Evolutionary conservation across 2,113 vertebrate species (phyloP).

Genomic region (Ammodytes marinus): DNA sequence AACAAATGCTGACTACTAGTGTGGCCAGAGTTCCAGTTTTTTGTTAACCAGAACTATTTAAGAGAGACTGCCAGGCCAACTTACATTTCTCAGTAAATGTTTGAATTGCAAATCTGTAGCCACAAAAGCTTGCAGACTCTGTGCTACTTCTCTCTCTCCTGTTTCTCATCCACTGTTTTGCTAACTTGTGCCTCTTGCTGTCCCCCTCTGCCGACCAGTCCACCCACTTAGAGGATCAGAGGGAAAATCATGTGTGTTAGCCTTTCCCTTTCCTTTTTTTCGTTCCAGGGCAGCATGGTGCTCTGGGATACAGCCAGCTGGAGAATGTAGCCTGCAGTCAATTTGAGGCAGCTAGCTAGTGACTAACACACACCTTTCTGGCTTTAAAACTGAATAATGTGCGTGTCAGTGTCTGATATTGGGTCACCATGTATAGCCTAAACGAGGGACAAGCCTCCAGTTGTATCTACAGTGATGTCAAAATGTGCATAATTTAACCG

Average conservation of each 20-base stretch:
- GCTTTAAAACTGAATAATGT: conserved; percentile 18
- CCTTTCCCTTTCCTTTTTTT: conserved; percentile 39
- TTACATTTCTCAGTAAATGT: conserved; percentile 47
- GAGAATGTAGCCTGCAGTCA: conserved; percentile 63
- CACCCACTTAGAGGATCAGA: conserved; percentile 78
- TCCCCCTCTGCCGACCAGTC: conserved; percentile 59
- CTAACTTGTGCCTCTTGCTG: conserved; percentile 53
- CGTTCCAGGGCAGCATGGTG: conserved; percentile 63
- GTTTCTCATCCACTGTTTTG: conserved; percentile 61
- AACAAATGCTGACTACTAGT: conserved; percentile 64
- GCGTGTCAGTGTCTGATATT: conserved; percentile 25
- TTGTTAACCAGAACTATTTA: conserved; percentile 50
- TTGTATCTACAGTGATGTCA: background rate
- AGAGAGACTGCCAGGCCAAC: conserved; percentile 59
- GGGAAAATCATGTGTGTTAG: conserved; percentile 75
- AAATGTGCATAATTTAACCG: conserved; percentile 14
- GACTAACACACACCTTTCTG: conserved; percentile 47
- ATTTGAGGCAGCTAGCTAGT: conserved; percentile 52
- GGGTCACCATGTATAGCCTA: background rate
- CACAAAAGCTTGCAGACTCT: conserved; percentile 47
- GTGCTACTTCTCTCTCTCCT: conserved; percentile 35
- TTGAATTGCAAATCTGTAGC: conserved; percentile 67
- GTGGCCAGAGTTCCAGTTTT: conserved; percentile 63
- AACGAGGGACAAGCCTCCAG: conserved; percentile 1
- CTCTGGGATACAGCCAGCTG: conserved; percentile 72